These are phyloP conservation scores for Aselliscus stoliczkanus DNA, from an alignment of 2,797 vertebrate genomes.

Conservation along the genomic window DNA sequence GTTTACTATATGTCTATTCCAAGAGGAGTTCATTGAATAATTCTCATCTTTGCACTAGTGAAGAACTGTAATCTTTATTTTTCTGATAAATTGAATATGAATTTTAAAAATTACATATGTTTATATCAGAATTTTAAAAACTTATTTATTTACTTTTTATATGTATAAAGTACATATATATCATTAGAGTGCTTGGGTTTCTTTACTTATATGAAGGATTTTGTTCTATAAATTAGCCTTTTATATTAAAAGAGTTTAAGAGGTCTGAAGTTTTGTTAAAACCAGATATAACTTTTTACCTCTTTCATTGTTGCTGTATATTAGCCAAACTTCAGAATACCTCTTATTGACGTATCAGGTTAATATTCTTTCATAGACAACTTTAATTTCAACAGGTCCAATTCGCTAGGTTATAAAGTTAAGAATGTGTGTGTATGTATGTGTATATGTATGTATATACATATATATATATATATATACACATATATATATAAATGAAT, in stretches of 20 bases:
- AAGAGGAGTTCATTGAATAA: conserved; percentile 18
- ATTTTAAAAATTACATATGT: conserved; percentile 44
- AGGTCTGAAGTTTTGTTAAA: conserved; percentile 77
- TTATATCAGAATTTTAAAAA: conserved; percentile 62
- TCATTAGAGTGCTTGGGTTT: conserved; percentile 74
- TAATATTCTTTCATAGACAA: conserved; percentile 47
- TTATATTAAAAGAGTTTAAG: conserved; percentile 84
- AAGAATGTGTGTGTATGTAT: neutral
- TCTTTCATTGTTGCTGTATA: conserved; percentile 75
- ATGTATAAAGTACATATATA: conserved; percentile 63
- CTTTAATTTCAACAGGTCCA: conserved; percentile 3
- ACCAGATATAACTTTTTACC: conserved; percentile 72
- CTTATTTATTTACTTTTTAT: conserved; percentile 76
- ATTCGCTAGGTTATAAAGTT: conserved; percentile 8
- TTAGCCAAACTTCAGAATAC: conserved; percentile 71
- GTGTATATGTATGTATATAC: neutral
- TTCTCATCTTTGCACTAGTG: conserved; percentile 75
- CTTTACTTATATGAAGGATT: conserved; percentile 78
- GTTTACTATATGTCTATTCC: neutral
- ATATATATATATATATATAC: neutral
- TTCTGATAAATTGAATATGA: conserved; percentile 28
- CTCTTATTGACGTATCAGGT: conserved; percentile 65
- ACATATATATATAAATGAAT: too few species aligned
- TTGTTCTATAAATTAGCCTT: conserved; percentile 80
- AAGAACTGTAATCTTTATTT: conserved; percentile 64